phyloP scores from a whole-genome alignment of 64 coral and sea anemone species.

The Stylophora pistillata region DNA sequence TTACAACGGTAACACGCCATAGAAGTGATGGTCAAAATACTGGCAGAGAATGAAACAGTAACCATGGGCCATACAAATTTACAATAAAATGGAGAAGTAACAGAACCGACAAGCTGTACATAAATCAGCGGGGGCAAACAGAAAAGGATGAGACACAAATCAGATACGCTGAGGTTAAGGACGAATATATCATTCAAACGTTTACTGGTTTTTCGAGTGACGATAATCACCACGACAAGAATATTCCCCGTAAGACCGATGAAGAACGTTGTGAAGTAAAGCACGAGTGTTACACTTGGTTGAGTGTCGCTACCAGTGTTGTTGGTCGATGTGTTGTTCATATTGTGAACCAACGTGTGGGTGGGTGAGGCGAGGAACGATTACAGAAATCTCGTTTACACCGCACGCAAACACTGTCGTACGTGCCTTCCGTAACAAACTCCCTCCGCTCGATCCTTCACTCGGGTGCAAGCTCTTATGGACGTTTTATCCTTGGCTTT shows the following conservation, averaged over 20 bases:
- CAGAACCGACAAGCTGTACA: constrained; percentile 38
- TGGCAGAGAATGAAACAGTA: constrained; percentile 70
- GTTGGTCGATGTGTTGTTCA: constrained; percentile 49
- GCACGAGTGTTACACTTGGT: constrained; percentile 31
- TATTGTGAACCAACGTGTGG: neutral
- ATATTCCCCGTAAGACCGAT: constrained; percentile 75
- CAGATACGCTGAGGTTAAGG: constrained; percentile 66
- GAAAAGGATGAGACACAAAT: constrained; percentile 69
- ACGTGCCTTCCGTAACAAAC: neutral
- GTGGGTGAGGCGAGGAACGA: neutral
- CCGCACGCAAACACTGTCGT: neutral
- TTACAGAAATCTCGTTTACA: neutral
- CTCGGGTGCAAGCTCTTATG: neutral
- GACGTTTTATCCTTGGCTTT: neutral
- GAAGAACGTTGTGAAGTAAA: constrained; percentile 65
- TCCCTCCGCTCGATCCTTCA: neutral
- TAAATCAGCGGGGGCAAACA: constrained; percentile 68
- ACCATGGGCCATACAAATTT: constrained; percentile 87
- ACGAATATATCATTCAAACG: constrained; percentile 82
- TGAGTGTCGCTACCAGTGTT: neutral
- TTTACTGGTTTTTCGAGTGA: constrained; percentile 63
- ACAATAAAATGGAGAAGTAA: constrained; percentile 69
- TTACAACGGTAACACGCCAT: constrained; percentile 82
- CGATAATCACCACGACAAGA: constrained; percentile 60
- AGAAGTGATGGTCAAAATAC: constrained; percentile 80